Percentiles rank a stretch among this genome's conserved stretches.
phyloP scores from a whole-genome alignment of 2,113 vertebrate species.

The Lontra canadensis region DNA sequence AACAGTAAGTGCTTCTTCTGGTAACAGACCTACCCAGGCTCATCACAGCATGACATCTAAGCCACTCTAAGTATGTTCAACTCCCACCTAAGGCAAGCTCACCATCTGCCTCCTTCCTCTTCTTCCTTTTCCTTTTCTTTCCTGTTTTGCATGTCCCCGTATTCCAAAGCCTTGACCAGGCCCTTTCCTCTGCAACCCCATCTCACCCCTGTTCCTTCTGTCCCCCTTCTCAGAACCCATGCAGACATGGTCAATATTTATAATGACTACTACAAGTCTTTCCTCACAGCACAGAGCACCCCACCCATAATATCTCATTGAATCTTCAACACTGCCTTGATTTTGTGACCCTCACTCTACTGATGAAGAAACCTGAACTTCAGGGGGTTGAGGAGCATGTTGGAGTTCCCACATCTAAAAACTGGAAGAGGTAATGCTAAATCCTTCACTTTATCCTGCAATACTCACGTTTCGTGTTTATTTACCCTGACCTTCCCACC shows the following conservation, averaged over 20 bases:
- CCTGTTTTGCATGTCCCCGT: neutral
- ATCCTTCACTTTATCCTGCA: neutral
- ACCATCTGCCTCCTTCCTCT: neutral
- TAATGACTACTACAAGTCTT: neutral
- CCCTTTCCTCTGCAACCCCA: neutral
- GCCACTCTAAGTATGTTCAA: neutral
- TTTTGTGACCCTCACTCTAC: neutral
- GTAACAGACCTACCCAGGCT: neutral
- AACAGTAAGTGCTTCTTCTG: neutral
- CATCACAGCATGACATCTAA: rapidly evolving
- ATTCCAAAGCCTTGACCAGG: neutral
- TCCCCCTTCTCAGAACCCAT: neutral
- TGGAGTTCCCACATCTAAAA: neutral
- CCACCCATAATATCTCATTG: rapidly evolving
- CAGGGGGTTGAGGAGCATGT: too few species aligned
- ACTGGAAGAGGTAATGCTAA: neutral
- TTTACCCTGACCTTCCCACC: neutral
- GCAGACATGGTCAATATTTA: neutral
- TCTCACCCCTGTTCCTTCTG: neutral
- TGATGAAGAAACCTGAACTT: neutral
- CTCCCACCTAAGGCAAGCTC: neutral
- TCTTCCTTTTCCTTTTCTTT: neutral
- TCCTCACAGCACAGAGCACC: rapidly evolving
- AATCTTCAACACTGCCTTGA: neutral
- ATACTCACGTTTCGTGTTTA: rapidly evolving